Evolutionary conservation across 2,113 vertebrate genomes (phyloP), one percentile per base, ranked within the genome.

Genomic region (Etia nguti): DNA sequence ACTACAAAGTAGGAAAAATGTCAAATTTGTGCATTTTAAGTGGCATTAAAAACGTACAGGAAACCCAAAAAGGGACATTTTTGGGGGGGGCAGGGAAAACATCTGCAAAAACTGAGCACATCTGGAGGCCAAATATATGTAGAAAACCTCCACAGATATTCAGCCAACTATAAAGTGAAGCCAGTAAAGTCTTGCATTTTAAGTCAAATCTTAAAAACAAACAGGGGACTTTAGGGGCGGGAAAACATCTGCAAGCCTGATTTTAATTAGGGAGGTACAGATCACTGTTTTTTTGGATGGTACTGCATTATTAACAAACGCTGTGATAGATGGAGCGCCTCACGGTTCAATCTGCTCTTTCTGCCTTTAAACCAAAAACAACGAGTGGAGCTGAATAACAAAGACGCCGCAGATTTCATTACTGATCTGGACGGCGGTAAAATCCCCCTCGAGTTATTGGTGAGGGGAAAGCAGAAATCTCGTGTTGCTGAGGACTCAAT

Each of bases 351-450:
- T 2, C 41, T 50, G 52, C 70, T 68, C 26, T 31, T 55, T 79
- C 56, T 36, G 73, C 34, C 73, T 54, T 77, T 38, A 50, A 55
- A 79, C 54, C 60, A 70, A 2, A 68, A 86, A 54, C 75, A 52
- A 24, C 2, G 65, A 6, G 34, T 2, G 2, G 3, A 4, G 50
- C 84, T 18, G 80, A 60, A 86, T 82, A 90, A 85, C 82, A 90
- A 86, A 91, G 70, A 82, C 31, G 1, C 52, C 81, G 1, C 89
- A 59, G 56, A 91, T 91, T 92, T 92, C 91, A 91, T 94, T 92
- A 94, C 81, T 55, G 81, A 80, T 86, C 7, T 22, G 90, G 80
- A 85, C 82, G 2, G 82, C 16, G 31, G 80, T 6, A 12, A 85
- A 87, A 82, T 77, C 73, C 85, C 15, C 22, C 68, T 15, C 86